Base-by-base conservation (phyloP, 1,140 invertebrate genomes). In the Hypothenemus hampei region DNA sequence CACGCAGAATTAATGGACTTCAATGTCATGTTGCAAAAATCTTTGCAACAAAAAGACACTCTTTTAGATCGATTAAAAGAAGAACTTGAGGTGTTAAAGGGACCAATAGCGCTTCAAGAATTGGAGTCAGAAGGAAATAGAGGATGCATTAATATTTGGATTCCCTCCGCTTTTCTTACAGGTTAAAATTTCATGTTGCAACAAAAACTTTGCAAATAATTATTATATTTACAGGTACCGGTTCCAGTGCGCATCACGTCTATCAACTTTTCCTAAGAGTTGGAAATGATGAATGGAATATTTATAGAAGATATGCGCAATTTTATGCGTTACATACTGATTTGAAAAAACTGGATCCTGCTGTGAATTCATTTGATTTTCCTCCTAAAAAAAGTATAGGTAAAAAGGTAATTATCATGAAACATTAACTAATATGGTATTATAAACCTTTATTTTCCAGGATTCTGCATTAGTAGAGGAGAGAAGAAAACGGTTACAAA, bases 1-100 rank as follows among this genome's bases (percentile, higher is more conserved):
- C 92, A 95, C 70, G 91, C 90, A 1, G 93, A 96, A 71, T 71
- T 96, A 15, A 93, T 96, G 86, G 92, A 96, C 73, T 92, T 95
- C 64, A 96, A 95, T 77, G 84, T 79, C 15, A 68, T 75, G 64
- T 63, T 80, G 51, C 78, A 79, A 63, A 68, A 72, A 45, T 66
- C 71, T 3, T 61, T 78, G 13, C 70, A 71, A 61, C 69, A 75
- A 23, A 81, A 86, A 60, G 88, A 92, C 63, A 72, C 72, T 44
- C 72, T 82, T 26, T 72, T 90, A 7, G 77, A 80, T 41, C 70
- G 81, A 59, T 65, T 89, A 3, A 77, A 78, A 66, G 73, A 76
- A 33, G 85, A 89, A 72, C 71, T 91, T 23, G 77, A 85, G 55
- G 80, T 82, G 46, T 71, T 91, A 22, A 72, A 86, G 61, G 86